phyloP scores from a whole-genome alignment of 2,113 vertebrate genomes.

The Silurus glanis region DNA sequence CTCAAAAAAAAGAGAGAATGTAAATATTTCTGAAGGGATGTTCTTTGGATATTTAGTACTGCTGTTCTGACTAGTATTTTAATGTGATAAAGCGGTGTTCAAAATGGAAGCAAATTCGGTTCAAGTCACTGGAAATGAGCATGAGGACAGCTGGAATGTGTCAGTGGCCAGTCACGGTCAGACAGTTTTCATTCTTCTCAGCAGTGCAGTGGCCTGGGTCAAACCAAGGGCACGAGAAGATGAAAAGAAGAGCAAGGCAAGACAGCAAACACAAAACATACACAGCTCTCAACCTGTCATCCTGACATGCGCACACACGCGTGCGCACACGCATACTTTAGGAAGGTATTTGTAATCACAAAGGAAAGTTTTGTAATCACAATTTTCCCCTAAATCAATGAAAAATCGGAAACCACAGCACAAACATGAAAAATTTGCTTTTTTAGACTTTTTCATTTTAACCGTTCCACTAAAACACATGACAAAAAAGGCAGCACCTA shows the following conservation, averaged over 20 bases:
- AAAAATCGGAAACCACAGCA: neutral
- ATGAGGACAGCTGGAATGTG: constrained; percentile 26
- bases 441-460: neutral
- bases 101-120: neutral
- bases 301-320: neutral
- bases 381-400: neutral
- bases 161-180: constrained; percentile 29
- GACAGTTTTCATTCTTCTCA: constrained; percentile 22
- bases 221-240: constrained; percentile 25
- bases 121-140: neutral
- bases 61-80: neutral
- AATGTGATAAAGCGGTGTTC: neutral
- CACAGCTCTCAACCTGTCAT: neutral
- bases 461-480: neutral
- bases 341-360: neutral
- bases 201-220: constrained; percentile 23
- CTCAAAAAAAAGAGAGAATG: neutral
- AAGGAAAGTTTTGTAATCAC: neutral
- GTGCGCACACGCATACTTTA: too few species aligned
- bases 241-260: constrained; percentile 14
- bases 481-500: neutral
- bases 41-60: neutral
- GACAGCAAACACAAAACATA: constrained; percentile 24
- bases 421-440: neutral
- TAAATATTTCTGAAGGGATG: neutral